These are phyloP conservation scores for Nerophis lumbriciformis DNA, from an alignment of 2,113 vertebrate species.

Conservation along the genomic window DNA sequence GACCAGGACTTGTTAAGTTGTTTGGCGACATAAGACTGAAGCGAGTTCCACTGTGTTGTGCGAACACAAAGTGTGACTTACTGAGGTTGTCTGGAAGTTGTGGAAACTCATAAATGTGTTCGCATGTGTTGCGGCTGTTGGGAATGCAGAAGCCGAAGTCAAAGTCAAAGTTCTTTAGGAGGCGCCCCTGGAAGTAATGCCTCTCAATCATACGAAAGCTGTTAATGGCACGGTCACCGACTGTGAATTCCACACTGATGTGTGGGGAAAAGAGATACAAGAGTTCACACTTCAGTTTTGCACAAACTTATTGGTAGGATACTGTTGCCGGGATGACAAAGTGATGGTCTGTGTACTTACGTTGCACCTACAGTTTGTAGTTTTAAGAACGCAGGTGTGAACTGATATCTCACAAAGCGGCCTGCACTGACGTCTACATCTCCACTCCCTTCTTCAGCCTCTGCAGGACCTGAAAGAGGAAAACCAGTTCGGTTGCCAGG, in stretches of 20 bases:
- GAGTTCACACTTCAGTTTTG: background rate
- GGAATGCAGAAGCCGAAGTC: slow-evolving; percentile 99
- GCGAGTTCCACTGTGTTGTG: no score
- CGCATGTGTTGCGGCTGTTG: slow-evolving; percentile 94
- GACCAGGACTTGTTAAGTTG: no score
- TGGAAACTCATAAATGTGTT: slow-evolving; percentile 98
- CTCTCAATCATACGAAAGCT: slow-evolving; percentile 98
- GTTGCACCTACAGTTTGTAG: slow-evolving; percentile 93
- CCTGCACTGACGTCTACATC: slow-evolving; percentile 83
- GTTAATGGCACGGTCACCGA: slow-evolving; percentile 89
- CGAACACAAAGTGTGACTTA: slow-evolving; percentile 64
- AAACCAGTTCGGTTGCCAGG: background rate
- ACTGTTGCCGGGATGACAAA: background rate
- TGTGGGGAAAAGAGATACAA: slow-evolving; percentile 1
- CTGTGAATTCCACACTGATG: slow-evolving; percentile 93
- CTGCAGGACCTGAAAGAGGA: slow-evolving; percentile 71
- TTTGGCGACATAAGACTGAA: no score
- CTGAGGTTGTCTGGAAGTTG: slow-evolving; percentile 94
- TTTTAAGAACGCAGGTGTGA: slow-evolving; percentile 92
- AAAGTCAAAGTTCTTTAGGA: slow-evolving; percentile 98
- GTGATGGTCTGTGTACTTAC: slow-evolving; percentile 70
- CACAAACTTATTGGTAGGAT: background rate
- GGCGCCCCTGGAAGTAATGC: slow-evolving; percentile 92
- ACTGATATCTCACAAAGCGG: slow-evolving; percentile 96
- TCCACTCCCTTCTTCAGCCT: slow-evolving; percentile 77